phyloP scores from a whole-genome alignment of 2,797 vertebrate genomes.

The Macroramphosus scolopax region DNA sequence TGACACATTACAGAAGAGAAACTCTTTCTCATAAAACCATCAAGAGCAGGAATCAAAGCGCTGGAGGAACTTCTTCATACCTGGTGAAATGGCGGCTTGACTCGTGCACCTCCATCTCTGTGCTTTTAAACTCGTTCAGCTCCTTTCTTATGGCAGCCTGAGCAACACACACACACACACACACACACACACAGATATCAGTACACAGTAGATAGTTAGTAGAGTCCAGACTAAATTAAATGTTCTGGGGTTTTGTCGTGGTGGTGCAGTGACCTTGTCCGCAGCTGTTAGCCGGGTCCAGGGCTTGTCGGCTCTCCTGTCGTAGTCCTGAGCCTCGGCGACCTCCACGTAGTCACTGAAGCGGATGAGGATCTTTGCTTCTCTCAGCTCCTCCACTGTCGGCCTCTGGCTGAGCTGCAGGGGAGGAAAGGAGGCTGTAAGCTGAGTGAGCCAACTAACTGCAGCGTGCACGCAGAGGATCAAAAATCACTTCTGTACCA shows the following conservation, averaged over 20 bases:
- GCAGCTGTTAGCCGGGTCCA: conserved; percentile 97
- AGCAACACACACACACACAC: conserved; percentile 32
- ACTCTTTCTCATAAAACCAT: no score
- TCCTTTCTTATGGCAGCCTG: conserved; percentile 99
- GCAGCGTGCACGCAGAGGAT: no score
- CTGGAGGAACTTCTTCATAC: conserved; percentile 46
- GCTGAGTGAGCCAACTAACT: no score
- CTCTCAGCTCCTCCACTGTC: conserved; percentile 93
- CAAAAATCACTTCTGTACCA: no score
- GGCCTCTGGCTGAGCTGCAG: conserved; percentile 93
- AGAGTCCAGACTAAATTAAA: no score
- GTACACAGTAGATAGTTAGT: no score
- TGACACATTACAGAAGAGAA: no score
- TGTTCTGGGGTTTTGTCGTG: no score
- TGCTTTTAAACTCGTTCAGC: conserved; percentile 99
- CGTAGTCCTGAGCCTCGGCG: conserved; percentile 94
- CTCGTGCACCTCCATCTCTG: conserved; percentile 99
- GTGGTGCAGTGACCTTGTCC: no score
- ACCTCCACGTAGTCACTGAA: conserved; percentile 98
- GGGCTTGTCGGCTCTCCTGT: conserved; percentile 94
- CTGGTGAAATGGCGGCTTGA: conserved; percentile 97
- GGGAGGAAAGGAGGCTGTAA: conserved; percentile 5
- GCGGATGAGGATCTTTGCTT: conserved; percentile 95
- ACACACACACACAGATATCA: neutral
- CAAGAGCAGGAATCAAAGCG: no score